Evolutionary conservation across 2,113 vertebrate species (phyloP).

Genomic region (Lophotis ruficrista): DNA sequence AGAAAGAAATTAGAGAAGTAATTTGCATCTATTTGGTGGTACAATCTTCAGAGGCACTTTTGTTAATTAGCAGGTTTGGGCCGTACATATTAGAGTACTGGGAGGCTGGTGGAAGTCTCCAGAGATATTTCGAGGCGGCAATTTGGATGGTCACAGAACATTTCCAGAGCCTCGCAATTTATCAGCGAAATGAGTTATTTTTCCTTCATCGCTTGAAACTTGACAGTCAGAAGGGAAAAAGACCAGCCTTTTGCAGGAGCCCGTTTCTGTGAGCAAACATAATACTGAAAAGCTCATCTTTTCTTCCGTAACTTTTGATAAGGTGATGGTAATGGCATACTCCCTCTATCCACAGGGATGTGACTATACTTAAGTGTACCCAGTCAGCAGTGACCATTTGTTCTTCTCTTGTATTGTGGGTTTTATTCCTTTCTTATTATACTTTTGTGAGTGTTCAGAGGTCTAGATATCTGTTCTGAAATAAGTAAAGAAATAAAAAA

Average conservation of each 20-base stretch:
- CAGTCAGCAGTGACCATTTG: neutral
- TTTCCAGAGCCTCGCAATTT: neutral
- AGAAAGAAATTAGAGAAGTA: conserved; percentile 47
- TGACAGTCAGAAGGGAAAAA: neutral
- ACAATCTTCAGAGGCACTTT: conserved; percentile 33
- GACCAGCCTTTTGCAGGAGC: neutral
- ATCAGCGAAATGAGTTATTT: neutral
- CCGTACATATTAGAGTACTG: neutral
- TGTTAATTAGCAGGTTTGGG: conserved; percentile 50
- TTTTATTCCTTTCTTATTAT: neutral
- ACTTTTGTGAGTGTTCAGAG: neutral
- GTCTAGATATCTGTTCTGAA: neutral
- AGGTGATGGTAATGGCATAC: neutral
- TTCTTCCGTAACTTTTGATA: neutral
- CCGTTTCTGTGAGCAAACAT: neutral
- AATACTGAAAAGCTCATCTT: neutral
- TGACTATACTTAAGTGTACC: neutral
- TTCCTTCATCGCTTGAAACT: neutral
- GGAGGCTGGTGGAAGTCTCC: neutral
- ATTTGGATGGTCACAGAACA: neutral
- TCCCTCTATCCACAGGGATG: neutral
- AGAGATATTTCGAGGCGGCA: neutral
- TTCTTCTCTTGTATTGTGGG: neutral
- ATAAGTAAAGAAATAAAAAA: neutral
- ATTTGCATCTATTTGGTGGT: conserved; percentile 55